Evolutionary conservation across 1,140 invertebrate species (phyloP).

Genomic region (Cyclina sinensis): DNA sequence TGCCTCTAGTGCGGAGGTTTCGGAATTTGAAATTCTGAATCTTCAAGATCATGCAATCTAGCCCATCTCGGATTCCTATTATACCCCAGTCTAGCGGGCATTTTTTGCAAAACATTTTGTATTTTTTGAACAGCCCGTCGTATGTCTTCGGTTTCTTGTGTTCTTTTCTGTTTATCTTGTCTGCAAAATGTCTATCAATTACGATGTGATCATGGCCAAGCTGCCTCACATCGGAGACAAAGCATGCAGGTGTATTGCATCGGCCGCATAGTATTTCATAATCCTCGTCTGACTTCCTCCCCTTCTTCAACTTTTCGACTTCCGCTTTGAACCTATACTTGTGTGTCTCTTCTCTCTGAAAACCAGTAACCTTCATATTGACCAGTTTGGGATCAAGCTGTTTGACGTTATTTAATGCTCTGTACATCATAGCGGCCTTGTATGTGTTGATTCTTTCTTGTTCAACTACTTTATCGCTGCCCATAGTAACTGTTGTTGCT

Average conservation of each 20-base stretch:
- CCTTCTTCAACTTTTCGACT: conserved; percentile 20
- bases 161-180: conserved; percentile 11
- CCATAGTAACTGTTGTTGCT: conserved; percentile 21
- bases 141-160: conserved; percentile 50
- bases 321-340: conserved; percentile 32
- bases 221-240: conserved; percentile 3
- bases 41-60: conserved; percentile 36
- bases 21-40: conserved; percentile 32
- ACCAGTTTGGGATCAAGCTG: neutral
- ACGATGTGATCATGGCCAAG: conserved; percentile 26
- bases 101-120: conserved; percentile 62
- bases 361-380: neutral
- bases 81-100: conserved; percentile 61
- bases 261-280: conserved; percentile 23
- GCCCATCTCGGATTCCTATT: neutral
- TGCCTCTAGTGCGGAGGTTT: neutral
- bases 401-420: conserved; percentile 36
- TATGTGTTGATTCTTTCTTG: conserved; percentile 50
- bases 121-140: conserved; percentile 35
- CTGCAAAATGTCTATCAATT: conserved; percentile 29
- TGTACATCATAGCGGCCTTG: conserved; percentile 62
- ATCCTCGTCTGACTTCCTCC: conserved; percentile 21
- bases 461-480: conserved; percentile 34
- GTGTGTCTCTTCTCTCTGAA: conserved; percentile 42
- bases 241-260: conserved; percentile 22